Conservation (phyloP, 2,113 vertebrate genomes). For the Arenaria interpres region DNA sequence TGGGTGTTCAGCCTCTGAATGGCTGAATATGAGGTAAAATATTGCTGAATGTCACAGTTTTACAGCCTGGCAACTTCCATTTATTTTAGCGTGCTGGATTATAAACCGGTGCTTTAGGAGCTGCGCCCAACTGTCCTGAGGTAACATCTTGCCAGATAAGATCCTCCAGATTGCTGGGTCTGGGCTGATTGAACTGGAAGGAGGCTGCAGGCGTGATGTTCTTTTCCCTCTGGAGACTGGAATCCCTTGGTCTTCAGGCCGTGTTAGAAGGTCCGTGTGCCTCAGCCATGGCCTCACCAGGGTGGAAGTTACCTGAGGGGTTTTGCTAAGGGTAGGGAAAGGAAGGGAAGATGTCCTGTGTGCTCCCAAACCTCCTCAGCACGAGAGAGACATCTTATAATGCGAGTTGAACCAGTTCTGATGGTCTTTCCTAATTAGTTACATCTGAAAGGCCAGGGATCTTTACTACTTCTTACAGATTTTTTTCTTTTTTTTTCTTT, state of each 20-base stretch:
- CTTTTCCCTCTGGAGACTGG: background rate
- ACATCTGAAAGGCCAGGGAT: background rate
- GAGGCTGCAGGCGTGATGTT: background rate
- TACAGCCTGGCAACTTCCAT: conserved; percentile 46
- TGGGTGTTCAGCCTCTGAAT: background rate
- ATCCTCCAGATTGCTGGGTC: background rate
- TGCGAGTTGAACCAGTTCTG: background rate
- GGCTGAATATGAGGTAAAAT: background rate
- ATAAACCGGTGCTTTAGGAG: background rate
- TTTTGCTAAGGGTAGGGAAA: background rate
- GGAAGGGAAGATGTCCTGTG: background rate
- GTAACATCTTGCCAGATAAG: conserved; percentile 15
- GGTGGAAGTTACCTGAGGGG: background rate
- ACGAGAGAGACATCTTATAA: background rate
- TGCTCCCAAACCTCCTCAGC: background rate
- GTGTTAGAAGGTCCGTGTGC: background rate
- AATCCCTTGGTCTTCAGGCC: background rate
- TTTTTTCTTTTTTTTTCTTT: background rate
- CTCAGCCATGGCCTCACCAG: background rate
- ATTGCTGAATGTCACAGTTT: conserved; percentile 43
- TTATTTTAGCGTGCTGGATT: background rate
- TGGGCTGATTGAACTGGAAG: conserved; percentile 40
- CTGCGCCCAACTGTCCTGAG: background rate
- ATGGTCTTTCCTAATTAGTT: background rate
- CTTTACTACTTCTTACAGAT: background rate